Evolutionary conservation across 2,888 invertebrate genomes (phyloP), one percentile per base, ranked within the genome.

Genomic region (Troides oblongomaculatus): DNA sequence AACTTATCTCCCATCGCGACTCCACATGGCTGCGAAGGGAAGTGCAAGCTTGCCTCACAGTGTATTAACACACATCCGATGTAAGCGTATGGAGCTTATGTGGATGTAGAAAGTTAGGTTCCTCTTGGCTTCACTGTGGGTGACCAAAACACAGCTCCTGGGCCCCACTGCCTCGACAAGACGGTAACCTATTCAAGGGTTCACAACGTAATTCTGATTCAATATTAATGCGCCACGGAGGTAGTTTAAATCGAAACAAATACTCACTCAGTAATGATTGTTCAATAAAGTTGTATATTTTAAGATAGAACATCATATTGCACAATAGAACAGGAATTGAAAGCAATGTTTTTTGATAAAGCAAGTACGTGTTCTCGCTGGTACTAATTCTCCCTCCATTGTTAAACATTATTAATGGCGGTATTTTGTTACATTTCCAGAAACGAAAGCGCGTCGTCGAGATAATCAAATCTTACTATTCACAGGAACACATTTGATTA

Each of bases 371-470:
- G 53, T 62, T 62, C 30, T 57, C 43, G 62, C 58, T 62, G 46
- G 50, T 58, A 68, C 58, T 58, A 63, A 68, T 63, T 68, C 57
- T 63, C 58, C 8, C 46, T 25, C 57, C 25, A 63, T 68, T 68
- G 58, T 63, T 68, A 68, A 63, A 62, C 58, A 58, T 63, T 63
- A 68, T 68, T 62, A 68, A 68, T 68, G 62, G 63, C 46, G 62
- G 36, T 68, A 63, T 68, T 68, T 58, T 63, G 57, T 68, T 63
- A 62, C 62, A 43, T 63, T 63, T 68, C 50, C 50, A 58, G 36
- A 58, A 58, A 63, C 30, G 46, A 61, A 56, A 57, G 43, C 23
- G 46, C 21, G 12, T 63, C 30, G 58, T 63, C 30, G 36, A 63
- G 62, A 63, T 63, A 63, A 63, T 46, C 46, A 25, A 58, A 43